Evolutionary conservation across 2,797 vertebrate genomes (phyloP).

Genomic region (Tinamus major): DNA sequence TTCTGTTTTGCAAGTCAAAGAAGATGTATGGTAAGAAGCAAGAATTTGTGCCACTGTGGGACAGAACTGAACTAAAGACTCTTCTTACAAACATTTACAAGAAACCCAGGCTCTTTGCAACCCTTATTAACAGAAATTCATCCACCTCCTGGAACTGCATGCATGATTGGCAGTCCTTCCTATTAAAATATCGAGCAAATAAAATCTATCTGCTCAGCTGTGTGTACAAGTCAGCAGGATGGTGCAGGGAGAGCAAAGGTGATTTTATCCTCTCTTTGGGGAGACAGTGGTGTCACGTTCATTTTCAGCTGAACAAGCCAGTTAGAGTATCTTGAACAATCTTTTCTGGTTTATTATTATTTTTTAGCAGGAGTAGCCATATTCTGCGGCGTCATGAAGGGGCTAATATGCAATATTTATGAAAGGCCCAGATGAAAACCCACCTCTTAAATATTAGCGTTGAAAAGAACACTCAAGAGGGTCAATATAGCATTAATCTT

Average conservation of each 20-base stretch:
- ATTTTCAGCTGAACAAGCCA: not conserved
- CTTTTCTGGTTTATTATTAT: not conserved
- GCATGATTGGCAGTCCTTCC: constrained; percentile 11
- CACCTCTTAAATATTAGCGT: not conserved
- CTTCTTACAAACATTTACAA: not conserved
- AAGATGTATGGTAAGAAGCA: not conserved
- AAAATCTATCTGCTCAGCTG: not conserved
- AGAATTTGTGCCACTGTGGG: not conserved
- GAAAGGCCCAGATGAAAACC: not conserved
- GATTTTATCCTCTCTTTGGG: not conserved
- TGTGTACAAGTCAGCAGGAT: not conserved
- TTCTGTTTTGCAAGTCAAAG: not conserved
- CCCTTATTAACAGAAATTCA: not conserved
- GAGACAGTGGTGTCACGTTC: not conserved
- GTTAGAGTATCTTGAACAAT: not conserved
- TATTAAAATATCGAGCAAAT: not conserved
- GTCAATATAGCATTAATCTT: constrained; percentile 7
- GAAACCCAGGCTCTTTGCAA: not conserved
- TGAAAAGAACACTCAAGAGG: not conserved
- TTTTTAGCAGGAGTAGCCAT: not conserved
- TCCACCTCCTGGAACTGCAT: not conserved
- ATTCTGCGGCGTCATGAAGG: not conserved
- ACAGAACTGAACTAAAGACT: not conserved
- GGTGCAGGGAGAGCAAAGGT: not conserved
- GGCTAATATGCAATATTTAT: not conserved